Evolutionary conservation across 2,113 vertebrate genomes (phyloP).

Genomic region (Megaceryle maxima): DNA sequence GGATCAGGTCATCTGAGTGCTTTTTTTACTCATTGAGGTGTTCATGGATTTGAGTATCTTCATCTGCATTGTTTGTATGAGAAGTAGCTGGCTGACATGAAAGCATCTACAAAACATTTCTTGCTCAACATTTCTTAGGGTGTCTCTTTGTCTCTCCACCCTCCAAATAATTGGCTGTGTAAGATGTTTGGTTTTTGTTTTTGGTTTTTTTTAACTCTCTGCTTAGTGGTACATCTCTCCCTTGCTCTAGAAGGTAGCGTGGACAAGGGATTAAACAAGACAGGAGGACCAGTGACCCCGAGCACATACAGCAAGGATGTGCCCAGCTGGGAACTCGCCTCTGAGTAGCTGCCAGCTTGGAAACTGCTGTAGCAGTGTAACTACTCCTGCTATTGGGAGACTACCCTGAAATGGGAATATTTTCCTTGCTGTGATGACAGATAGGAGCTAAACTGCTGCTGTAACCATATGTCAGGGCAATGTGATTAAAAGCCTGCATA

Average conservation of each 20-base stretch:
- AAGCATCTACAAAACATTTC: neutral
- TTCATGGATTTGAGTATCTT: neutral
- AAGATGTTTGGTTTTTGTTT: neutral
- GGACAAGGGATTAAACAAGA: neutral
- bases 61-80: neutral
- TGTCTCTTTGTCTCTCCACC: neutral
- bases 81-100: neutral
- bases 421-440: constrained; percentile 20
- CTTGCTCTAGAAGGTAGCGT: neutral
- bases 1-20: neutral
- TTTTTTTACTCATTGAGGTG: neutral
- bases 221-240: neutral
- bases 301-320: neutral
- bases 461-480: neutral
- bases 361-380: neutral
- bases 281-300: neutral
- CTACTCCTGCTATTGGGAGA: neutral
- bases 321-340: neutral
- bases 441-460: constrained; percentile 17
- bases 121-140: neutral
- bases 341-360: neutral
- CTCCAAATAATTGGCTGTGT: neutral
- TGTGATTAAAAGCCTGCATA: neutral
- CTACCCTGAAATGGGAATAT: neutral
- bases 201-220: neutral